Conservation (phyloP, 1,140 invertebrate species). For the Cardiocondyla obscurior region DNA sequence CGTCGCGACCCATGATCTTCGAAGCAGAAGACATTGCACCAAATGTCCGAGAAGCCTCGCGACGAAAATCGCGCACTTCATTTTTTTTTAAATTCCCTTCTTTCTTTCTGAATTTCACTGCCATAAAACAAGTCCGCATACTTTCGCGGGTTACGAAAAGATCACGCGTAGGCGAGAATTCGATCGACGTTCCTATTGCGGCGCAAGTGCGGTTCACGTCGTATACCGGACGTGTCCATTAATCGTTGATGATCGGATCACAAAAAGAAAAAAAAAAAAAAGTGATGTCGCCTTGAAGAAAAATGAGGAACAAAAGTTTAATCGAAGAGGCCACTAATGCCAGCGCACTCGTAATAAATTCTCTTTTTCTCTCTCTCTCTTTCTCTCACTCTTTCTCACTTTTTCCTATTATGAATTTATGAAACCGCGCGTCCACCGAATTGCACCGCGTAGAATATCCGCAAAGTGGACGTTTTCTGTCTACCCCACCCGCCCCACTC, state of each 20-base stretch:
- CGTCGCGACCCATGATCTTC: background rate
- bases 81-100: background rate
- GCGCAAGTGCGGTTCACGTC: background rate
- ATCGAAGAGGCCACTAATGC: conserved; percentile 41
- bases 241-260: background rate
- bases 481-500: conserved; percentile 12
- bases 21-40: background rate
- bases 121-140: background rate
- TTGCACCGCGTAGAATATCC: conserved; percentile 55
- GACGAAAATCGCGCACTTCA: background rate
- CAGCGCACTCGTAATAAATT: conserved; percentile 61
- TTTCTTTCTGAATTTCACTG: background rate
- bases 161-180: background rate
- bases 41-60: background rate
- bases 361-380: background rate
- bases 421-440: conserved; percentile 36
- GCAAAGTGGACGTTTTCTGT: conserved; percentile 41
- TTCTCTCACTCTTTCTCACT: background rate
- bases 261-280: background rate
- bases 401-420: conserved; percentile 42
- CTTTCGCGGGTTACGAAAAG: background rate
- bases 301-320: background rate
- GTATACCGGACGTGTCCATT: background rate
- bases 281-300: background rate
- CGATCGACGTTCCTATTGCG: background rate